A percentile compares a stretch with the other conserved stretches of the same genome.
Evolutionary conservation across 2,888 invertebrate genomes (phyloP).

Genomic region (Catocala sponsa): DNA sequence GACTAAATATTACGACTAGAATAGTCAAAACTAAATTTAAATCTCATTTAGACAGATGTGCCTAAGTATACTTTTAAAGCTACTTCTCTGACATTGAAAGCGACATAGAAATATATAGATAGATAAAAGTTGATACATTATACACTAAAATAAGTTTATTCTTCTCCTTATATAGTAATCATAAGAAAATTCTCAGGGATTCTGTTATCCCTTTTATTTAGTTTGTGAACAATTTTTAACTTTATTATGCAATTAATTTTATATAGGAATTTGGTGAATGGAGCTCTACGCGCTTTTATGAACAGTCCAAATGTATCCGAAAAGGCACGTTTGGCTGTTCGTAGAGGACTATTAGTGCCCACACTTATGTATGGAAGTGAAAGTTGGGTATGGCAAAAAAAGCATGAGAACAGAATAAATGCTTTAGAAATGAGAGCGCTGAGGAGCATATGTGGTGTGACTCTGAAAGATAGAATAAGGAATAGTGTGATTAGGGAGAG

Average conservation of each 20-base stretch:
- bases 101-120: slow-evolving; percentile 82
- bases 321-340: too few species aligned
- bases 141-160: slow-evolving; percentile 77
- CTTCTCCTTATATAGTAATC: slow-evolving; percentile 84
- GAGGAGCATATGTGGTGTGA: too few species aligned
- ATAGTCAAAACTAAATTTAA: slow-evolving; percentile 55
- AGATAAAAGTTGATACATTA: slow-evolving; percentile 74
- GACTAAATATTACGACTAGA: slow-evolving; percentile 57
- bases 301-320: too few species aligned
- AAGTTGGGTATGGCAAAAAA: too few species aligned
- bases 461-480: too few species aligned
- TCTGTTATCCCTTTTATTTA: slow-evolving; percentile 49
- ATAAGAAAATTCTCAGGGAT: slow-evolving; percentile 82
- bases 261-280: too few species aligned
- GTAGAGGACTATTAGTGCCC: too few species aligned
- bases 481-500: too few species aligned
- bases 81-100: slow-evolving; percentile 79
- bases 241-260: not conserved
- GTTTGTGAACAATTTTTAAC: slow-evolving; percentile 45
- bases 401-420: too few species aligned
- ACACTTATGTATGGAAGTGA: too few species aligned
- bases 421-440: too few species aligned
- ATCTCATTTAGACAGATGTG: slow-evolving; percentile 48
- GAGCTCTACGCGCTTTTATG: too few species aligned
- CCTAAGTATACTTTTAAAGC: slow-evolving; percentile 59